Percentiles rank a stretch among this genome's conserved stretches.
These are phyloP conservation scores for Lamprologus callipterus DNA, from an alignment of 2,113 vertebrate genomes.

Conservation along the genomic window DNA sequence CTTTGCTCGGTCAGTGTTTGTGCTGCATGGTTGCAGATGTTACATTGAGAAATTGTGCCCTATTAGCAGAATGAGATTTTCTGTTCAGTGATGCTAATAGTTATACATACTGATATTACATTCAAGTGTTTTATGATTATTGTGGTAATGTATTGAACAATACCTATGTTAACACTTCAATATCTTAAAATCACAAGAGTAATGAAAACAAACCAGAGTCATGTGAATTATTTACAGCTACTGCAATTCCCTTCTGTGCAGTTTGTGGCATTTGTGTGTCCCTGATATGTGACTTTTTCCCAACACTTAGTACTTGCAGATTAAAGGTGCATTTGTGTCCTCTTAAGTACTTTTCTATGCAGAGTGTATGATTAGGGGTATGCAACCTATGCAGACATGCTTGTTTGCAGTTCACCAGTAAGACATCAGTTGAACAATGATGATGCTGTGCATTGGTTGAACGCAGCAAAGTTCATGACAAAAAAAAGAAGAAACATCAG, in stretches of 20 bases:
- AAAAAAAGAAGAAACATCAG: neutral
- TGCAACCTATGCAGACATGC: neutral
- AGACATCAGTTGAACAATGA: neutral
- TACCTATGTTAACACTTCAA: neutral
- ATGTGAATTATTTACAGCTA: neutral
- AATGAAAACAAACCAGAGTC: neutral
- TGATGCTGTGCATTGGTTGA: neutral
- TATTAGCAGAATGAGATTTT: neutral
- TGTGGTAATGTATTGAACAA: neutral
- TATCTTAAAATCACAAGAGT: neutral
- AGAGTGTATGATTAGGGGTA: neutral
- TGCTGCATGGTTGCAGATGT: neutral
- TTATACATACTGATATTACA: neutral
- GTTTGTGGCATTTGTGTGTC: neutral
- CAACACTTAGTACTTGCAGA: neutral
- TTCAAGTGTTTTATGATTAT: neutral
- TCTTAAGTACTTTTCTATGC: neutral
- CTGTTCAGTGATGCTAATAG: neutral
- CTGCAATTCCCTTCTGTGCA: neutral
- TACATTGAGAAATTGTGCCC: neutral
- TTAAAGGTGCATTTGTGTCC: neutral
- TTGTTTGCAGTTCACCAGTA: neutral
- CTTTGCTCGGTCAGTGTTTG: neutral
- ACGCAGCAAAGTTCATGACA: neutral
- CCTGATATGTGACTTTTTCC: neutral